Evolutionary conservation across 2,113 vertebrate genomes (phyloP).

Genomic region (Willisornis vidua): DNA sequence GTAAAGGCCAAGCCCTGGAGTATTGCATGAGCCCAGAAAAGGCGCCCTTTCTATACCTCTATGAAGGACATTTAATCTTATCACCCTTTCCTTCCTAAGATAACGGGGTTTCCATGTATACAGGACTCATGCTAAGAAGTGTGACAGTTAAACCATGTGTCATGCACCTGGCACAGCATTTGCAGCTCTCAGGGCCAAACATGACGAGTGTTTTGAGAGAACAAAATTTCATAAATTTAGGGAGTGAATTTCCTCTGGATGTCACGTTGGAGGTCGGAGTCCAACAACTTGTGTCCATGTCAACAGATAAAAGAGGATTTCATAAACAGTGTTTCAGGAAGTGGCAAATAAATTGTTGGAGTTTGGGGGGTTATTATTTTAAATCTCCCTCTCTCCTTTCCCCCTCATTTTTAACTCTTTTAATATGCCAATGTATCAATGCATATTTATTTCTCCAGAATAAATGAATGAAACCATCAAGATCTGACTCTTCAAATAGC

Average conservation of each 20-base stretch:
- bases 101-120: neutral
- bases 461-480: neutral
- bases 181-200: neutral
- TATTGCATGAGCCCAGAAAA: neutral
- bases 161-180: neutral
- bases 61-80: conserved; percentile 28
- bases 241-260: neutral
- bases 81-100: neutral
- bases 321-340: neutral
- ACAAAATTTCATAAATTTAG: neutral
- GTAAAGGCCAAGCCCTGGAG: neutral
- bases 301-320: neutral
- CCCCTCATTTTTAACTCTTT: neutral
- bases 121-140: neutral
- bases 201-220: neutral
- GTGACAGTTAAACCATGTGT: neutral
- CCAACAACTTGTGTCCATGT: neutral
- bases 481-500: neutral
- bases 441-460: neutral
- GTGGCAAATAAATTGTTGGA: neutral
- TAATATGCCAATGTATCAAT: neutral
- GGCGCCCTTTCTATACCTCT: neutral
- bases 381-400: neutral
- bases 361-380: neutral
- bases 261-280: neutral